phyloP scores from a whole-genome alignment of 2,113 vertebrate species.

The Cyanoliseus patagonus region DNA sequence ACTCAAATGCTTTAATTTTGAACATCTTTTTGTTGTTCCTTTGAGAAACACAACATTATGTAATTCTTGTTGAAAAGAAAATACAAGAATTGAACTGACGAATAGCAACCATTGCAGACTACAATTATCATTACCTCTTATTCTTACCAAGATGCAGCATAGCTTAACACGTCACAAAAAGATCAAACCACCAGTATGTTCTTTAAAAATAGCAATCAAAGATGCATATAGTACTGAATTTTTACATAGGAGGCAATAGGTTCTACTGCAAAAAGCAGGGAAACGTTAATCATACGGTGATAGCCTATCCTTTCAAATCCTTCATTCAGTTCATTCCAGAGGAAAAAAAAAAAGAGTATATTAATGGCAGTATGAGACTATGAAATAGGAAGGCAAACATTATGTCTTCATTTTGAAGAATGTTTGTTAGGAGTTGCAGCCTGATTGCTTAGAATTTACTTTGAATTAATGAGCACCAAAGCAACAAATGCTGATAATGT shows the following conservation, averaged over 20 bases:
- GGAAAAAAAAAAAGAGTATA: background rate
- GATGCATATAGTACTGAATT: background rate
- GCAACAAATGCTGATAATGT: background rate
- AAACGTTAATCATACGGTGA: background rate
- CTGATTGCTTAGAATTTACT: background rate
- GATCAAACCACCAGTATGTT: background rate
- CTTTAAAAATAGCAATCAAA: background rate
- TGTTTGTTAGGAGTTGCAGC: background rate
- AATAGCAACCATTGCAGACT: background rate
- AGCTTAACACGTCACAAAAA: background rate
- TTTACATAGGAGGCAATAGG: background rate
- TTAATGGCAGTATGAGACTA: background rate
- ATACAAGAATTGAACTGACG: background rate
- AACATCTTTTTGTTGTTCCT: background rate
- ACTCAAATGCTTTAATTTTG: background rate
- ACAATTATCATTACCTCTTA: background rate
- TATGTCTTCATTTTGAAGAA: background rate
- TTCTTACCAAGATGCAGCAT: background rate
- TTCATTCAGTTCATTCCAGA: background rate
- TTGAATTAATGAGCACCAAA: background rate
- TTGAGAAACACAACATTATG: background rate
- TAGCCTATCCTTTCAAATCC: background rate
- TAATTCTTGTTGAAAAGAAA: background rate
- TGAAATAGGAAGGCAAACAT: background rate
- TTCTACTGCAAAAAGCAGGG: background rate